These are phyloP conservation scores for Hephaestus fuliginosus DNA, from an alignment of 2,797 vertebrate species.

Conservation along the genomic window DNA sequence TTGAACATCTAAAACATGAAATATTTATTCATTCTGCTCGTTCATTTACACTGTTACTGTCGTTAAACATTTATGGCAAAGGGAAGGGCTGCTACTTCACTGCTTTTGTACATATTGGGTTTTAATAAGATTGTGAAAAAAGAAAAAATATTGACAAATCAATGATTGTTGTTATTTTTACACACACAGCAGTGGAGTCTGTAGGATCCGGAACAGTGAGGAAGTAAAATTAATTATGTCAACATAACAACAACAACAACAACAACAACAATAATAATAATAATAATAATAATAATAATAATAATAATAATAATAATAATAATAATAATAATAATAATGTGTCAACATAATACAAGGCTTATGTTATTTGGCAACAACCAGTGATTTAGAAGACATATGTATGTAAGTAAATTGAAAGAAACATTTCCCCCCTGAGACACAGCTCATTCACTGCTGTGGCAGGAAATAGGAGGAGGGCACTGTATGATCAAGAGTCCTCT, in stretches of 20 bases:
- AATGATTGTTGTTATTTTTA: not conserved
- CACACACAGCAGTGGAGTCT: not conserved
- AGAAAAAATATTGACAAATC: not conserved
- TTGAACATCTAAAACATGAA: not conserved
- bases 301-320: no score
- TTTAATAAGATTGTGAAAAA: not conserved
- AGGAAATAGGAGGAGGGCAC: conserved; percentile 23
- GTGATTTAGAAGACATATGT: not conserved
- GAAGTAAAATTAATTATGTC: not conserved
- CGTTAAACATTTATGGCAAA: not conserved
- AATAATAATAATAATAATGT: no score
- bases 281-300: no score
- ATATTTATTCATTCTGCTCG: not conserved
- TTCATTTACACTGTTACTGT: not conserved
- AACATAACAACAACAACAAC: no score
- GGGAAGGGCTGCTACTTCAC: no score
- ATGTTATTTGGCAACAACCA: not conserved
- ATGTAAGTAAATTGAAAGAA: not conserved
- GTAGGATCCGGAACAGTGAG: not conserved
- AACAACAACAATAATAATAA: no score
- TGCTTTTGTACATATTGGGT: not conserved
- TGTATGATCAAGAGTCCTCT: conserved; percentile 30
- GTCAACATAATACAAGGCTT: not conserved
- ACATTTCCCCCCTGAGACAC: not conserved
- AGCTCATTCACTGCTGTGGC: not conserved